Evolutionary conservation across 64 coral and sea anemone genomes (phyloP).

Genomic region (Stichodactyla mertensii): DNA sequence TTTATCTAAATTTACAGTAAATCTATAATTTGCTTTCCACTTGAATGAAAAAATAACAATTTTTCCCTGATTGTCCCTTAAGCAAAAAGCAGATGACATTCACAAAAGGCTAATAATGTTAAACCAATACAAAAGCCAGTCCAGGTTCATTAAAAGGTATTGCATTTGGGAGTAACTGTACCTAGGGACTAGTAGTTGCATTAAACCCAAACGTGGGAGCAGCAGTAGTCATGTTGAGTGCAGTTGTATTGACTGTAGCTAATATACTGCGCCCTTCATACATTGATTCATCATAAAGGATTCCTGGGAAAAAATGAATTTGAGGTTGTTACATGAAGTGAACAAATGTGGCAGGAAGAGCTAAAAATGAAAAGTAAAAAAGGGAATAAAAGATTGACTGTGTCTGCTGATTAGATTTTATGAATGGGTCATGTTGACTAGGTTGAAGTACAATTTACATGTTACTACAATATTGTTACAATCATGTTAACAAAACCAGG

Average conservation of each 20-base stretch:
- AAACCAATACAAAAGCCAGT: not conserved
- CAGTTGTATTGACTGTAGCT: not conserved
- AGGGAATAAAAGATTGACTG: too few relatives aligned
- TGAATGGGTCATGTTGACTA: too few relatives aligned
- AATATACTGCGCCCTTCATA: constrained; percentile 44
- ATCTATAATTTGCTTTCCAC: too few relatives aligned
- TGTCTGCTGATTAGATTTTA: too few relatives aligned
- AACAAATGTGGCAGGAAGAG: not conserved
- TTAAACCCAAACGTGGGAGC: not conserved
- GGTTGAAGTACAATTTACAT: too few relatives aligned
- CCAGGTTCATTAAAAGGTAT: not conserved
- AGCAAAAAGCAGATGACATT: too few relatives aligned
- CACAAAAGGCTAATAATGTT: too few relatives aligned
- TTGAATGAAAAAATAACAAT: too few relatives aligned
- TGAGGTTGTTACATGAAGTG: not conserved
- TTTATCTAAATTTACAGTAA: not conserved
- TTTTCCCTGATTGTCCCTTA: too few relatives aligned
- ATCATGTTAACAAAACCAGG: too few relatives aligned
- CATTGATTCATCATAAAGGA: constrained; percentile 68
- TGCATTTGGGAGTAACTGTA: not conserved
- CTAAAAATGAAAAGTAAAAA: too few relatives aligned
- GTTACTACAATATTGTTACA: too few relatives aligned
- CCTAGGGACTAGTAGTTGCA: not conserved
- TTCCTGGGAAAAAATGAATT: constrained; percentile 20
- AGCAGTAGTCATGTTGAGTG: not conserved